Evolutionary conservation across 2,113 vertebrate genomes (phyloP).

Genomic region (Tychaedon coryphoeus): DNA sequence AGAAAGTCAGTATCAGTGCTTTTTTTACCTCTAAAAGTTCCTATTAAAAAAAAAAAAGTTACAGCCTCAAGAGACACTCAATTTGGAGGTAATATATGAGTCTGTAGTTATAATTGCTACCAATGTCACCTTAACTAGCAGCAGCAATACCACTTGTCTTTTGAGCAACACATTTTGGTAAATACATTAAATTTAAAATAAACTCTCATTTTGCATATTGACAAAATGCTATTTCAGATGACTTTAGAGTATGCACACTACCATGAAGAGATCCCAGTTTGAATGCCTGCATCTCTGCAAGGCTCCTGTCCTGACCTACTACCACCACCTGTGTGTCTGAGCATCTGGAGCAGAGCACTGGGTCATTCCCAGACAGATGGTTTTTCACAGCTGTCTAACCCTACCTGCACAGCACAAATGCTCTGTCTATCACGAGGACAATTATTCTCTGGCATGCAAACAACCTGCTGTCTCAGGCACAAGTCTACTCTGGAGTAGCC

Average conservation of each 20-base stretch:
- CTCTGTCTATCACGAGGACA: neutral
- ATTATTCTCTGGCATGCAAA: neutral
- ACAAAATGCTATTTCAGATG: neutral
- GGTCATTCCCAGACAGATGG: neutral
- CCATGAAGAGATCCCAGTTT: neutral
- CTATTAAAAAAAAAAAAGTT: neutral
- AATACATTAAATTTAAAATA: neutral
- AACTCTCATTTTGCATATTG: neutral
- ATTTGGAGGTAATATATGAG: neutral
- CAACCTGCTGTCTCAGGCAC: neutral
- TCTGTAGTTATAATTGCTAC: neutral
- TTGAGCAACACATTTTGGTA: neutral
- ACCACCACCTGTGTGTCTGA: neutral
- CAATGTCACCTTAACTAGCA: neutral
- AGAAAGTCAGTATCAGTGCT: neutral
- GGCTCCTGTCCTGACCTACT: neutral
- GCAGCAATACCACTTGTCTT: neutral
- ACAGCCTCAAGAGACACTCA: neutral
- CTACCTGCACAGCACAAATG: neutral
- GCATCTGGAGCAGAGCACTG: fast-evolving
- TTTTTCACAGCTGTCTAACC: neutral
- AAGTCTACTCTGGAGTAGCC: neutral
- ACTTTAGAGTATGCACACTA: neutral
- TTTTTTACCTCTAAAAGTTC: neutral
- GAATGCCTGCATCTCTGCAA: neutral